phyloP scores from a whole-genome alignment of 2,113 vertebrate species.

The Scomber japonicus region DNA sequence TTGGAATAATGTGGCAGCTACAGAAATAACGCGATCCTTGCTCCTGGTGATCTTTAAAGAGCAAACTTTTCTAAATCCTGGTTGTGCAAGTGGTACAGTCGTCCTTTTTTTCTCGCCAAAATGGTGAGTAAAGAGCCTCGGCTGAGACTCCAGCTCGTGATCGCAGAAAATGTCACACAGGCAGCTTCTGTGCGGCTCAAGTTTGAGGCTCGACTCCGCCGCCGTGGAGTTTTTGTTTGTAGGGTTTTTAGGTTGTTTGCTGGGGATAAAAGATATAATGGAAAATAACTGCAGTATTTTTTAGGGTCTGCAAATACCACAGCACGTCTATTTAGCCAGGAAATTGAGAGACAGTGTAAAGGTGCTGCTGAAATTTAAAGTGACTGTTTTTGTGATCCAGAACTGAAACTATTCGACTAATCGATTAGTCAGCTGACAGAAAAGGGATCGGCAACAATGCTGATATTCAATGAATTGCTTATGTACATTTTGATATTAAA shows the following conservation, averaged over 20 bases:
- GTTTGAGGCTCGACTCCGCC: conserved; percentile 26
- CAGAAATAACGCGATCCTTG: background rate
- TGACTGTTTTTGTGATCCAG: background rate
- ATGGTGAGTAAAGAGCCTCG: background rate
- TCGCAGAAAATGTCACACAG: conserved; percentile 50
- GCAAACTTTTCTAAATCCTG: conserved; percentile 13
- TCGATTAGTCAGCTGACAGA: background rate
- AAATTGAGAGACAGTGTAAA: background rate
- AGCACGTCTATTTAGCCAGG: no score
- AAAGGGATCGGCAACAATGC: no score
- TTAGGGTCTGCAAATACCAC: no score
- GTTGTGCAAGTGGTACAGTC: conserved; percentile 36
- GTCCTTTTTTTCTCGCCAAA: background rate
- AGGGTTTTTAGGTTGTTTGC: background rate
- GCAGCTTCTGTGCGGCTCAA: conserved; percentile 35
- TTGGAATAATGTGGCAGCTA: conserved; percentile 29
- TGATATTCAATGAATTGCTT: background rate
- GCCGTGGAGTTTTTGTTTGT: background rate
- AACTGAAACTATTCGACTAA: background rate
- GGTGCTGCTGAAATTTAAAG: background rate
- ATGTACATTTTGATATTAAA: no score
- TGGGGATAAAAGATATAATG: background rate
- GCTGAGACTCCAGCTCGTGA: conserved; percentile 31
- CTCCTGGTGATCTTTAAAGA: background rate
- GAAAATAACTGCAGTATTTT: background rate